Percentiles rank a stretch among this genome's conserved stretches.
Conservation (phyloP, 2,113 vertebrate species). For the Passer montanus region DNA sequence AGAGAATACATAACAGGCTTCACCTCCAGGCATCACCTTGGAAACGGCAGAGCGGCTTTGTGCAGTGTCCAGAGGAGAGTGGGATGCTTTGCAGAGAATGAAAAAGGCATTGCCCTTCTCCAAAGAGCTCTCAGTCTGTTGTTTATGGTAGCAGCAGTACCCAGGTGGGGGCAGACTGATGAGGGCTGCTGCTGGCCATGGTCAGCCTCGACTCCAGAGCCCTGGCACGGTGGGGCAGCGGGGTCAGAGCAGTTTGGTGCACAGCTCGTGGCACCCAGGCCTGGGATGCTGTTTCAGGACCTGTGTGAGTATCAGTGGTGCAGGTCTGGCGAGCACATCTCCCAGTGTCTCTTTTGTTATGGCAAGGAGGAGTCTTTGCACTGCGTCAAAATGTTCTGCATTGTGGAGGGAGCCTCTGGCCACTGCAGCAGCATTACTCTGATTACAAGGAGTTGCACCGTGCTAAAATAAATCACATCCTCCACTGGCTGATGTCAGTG, state of each 20-base stretch:
- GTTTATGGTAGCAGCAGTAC: background rate
- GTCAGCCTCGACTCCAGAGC: background rate
- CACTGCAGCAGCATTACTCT: background rate
- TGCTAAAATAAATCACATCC: conserved; percentile 4
- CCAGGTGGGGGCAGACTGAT: background rate
- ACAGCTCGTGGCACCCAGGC: background rate
- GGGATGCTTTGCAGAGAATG: background rate
- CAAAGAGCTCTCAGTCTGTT: background rate
- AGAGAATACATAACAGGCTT: background rate
- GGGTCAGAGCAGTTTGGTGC: rapidly evolving
- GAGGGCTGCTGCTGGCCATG: background rate
- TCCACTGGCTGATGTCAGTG: background rate
- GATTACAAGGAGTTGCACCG: background rate
- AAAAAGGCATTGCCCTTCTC: background rate
- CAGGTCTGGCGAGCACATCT: background rate
- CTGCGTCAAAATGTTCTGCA: conserved; percentile 3
- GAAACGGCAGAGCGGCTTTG: background rate
- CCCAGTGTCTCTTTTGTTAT: background rate
- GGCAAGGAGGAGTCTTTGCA: background rate
- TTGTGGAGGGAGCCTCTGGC: background rate
- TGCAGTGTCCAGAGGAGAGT: background rate
- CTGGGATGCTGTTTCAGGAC: background rate
- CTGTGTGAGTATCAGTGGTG: rapidly evolving
- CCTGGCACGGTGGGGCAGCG: rapidly evolving
- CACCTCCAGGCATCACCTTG: conserved; percentile 56